Base-by-base conservation (phyloP, 2,888 invertebrate species). In the Ectropis crepuscularia region DNA sequence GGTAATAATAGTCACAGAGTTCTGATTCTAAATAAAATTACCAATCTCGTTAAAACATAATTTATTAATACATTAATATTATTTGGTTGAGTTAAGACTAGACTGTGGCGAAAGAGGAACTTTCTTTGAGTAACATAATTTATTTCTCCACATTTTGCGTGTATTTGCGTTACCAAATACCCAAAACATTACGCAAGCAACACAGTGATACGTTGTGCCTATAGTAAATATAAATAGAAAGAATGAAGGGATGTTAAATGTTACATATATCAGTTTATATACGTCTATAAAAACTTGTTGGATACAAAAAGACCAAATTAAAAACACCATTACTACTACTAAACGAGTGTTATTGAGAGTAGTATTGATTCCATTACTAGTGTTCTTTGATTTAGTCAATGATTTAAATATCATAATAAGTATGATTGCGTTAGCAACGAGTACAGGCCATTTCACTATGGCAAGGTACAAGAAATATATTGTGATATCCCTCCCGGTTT, bases 161-260 rank as follows among this genome's bases (percentile, higher is more conserved):
- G 92, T 92, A 6, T 81, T 81, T 1, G 77, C 75, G 63, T 91
- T 92, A 1, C 88, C 91, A 60, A 89, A 87, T 6, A 92, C 75
- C 92, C 92, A 92, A 70, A 91, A 92, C 7, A 81, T 67, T 49
- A 86, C 86, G 0, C 90, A 83, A 43, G 84, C 73, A 0, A 85
- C 84, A 73, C 89, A 90, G 45, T 90, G 86, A 67, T 87, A 92
- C 65, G 88, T 74, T 0, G 84, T 68, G 0, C 82, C n/a, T 53
- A 83, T 79, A 66, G 84, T 85, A 61, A 75, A 67, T 0, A 69
- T 9, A 2, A 76, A 51, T 5, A 82, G 46, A 5, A 70, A 6
- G 6, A 63, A 42, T 0, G 72, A 72, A 0, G 72, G 65, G 6
- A 70, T 10, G 6, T 64, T 51, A 6, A 71, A 67, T 4, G 75